Base-by-base conservation (phyloP, 2,113 vertebrate species). In the Gymnogyps californianus region DNA sequence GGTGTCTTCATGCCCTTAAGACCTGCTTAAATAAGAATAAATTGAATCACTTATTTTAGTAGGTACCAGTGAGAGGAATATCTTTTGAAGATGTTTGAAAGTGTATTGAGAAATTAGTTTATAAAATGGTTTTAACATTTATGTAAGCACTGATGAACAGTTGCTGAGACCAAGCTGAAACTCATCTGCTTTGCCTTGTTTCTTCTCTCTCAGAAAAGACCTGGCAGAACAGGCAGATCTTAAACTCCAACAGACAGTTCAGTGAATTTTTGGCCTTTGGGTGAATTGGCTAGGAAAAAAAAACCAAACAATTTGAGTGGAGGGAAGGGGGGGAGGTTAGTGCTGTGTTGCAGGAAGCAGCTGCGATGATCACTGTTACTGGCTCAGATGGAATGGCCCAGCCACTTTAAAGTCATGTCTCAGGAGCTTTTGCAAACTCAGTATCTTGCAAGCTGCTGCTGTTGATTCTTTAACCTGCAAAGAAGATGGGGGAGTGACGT, bases 291-390 rank as follows among this genome's bases (percentile, higher is more conserved):
- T 70, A 40, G 59, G 5, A 31, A 58, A 54, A 44, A 54, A 38
- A 3, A 3, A 8, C 15, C 15, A 18, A 13, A 2, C 5, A 32
- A 12, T 29, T 9, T 55, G 31, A 71, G 17, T 2, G 4, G 26
- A 47, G 10, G 38, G 40, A 65, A 38, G 38, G 25, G 1, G 3
- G 12, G 38, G 40, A 77, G 20, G 13, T n/a, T n/a, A 61, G 29
- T 28, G n/a, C 20, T 69, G 31, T 71, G 34, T 44, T 88, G n/a
- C 58, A 80, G 92, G 82, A 92, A 83, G 44, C 70, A 90, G 78
- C 52, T 93, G 79, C 0, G 0, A 29, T 65, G 36, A 13, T 42
- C 22, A 4, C 31, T 36, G 44, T 34, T 90, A 46, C 15, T 1
- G 3, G 16, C 25, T 84, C 21, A 8, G 7, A 32, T 25, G 46